Evolutionary conservation across 2,113 vertebrate species (phyloP), one percentile per base, ranked within the genome.

Genomic region (Caloenas nicobarica): DNA sequence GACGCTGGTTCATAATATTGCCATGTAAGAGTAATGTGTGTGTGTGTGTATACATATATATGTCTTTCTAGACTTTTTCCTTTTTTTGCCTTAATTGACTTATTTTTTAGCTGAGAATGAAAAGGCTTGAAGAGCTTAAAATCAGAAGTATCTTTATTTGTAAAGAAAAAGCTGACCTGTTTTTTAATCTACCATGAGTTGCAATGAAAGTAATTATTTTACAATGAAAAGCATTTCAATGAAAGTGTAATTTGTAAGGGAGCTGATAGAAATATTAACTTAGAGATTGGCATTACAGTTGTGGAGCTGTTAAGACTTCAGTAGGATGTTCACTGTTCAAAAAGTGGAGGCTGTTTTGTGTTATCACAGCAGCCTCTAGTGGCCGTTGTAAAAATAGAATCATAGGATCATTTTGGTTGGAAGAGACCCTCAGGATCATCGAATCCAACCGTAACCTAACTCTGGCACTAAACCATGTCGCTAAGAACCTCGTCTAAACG

Each of bases 351-450:
- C 53, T 78, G 3, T 71, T 95, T 4, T 10, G 26, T 94, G 83
- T 93, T 92, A 36, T 11, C 5, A 16, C 83, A 97, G 96, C 96
- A 91, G 61, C 96, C 93, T 89, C 93, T 96, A 94, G 93, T 80
- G 96, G 92, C 83, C 12, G 1, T 33, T 69, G 8, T 23, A 8
- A 53, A 73, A 60, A 57, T 22, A 2, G 18, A 46, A 46, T 46
- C 44, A 46, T 46, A 46, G 18, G 19, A 46, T 46, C 44, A 46
- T 46, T 46, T 46, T 46, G 44, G 44, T 46, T 46, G 44, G 44
- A 46, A 46, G 44, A 46, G 18, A 46, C 44, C 17, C 44, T 46
- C 44, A 46, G 44, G 44, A 46, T 19, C 44, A 46, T 46, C 2
- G 18, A 46, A 18, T 46, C 44, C 44, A 46, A 46, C 44, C 44